Evolutionary conservation across 2,797 vertebrate genomes (phyloP).

Genomic region (Aeoliscus strigatus): DNA sequence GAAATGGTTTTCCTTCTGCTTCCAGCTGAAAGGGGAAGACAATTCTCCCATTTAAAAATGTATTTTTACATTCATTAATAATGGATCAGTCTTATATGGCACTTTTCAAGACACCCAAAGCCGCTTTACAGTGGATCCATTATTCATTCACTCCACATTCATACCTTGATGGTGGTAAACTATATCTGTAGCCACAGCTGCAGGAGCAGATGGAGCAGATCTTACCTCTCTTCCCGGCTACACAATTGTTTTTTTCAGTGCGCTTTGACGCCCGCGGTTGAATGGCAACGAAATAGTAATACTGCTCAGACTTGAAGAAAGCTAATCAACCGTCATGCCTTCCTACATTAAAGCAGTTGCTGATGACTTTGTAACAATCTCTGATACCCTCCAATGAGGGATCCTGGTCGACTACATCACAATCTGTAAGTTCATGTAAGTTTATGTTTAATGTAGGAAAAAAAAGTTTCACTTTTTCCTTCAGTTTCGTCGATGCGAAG

Average conservation of each 20-base stretch:
- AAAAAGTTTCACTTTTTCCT: conserved; percentile 10
- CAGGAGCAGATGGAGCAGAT: no score
- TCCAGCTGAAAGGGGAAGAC: conserved; percentile 14
- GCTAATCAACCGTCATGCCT: conserved; percentile 32
- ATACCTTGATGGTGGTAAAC: no score
- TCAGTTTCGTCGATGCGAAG: conserved; percentile 23
- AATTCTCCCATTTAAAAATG: conserved; percentile 34
- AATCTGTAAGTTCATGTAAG: conserved; percentile 8
- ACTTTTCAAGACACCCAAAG: no score
- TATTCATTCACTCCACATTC: no score
- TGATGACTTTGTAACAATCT: conserved; percentile 20
- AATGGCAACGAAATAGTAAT: conserved; percentile 20
- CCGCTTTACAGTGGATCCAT: no score
- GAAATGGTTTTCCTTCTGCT: conserved; percentile 54
- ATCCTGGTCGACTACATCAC: conserved; percentile 8
- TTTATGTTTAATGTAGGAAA: conserved; percentile 1
- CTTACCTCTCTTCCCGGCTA: conserved; percentile 9
- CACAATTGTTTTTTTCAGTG: conserved; percentile 36
- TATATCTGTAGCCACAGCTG: no score
- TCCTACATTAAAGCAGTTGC: conserved; percentile 10
- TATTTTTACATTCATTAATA: no score
- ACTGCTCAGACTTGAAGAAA: conserved; percentile 31
- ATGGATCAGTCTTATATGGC: no score
- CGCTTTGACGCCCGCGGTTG: conserved; percentile 30
- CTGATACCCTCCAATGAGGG: conserved; percentile 6